These are phyloP conservation scores for Spinus pinus DNA, from an alignment of 2,797 vertebrate species.

Conservation along the genomic window DNA sequence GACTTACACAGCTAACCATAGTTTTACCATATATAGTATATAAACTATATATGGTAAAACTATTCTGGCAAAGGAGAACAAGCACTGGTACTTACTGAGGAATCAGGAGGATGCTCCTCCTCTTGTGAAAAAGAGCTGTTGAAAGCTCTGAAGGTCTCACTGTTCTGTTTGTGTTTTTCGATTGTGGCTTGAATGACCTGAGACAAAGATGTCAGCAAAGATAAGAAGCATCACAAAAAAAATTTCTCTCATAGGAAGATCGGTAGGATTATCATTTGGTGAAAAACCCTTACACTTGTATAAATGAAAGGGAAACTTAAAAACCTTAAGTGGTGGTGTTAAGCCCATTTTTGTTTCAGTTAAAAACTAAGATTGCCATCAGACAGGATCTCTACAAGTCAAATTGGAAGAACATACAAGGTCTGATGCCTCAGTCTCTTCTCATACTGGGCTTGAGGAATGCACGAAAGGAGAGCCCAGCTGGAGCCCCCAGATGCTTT, in stretches of 20 bases:
- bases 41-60: not conserved
- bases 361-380: not conserved
- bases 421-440: not conserved
- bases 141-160: slow-evolving; percentile 93
- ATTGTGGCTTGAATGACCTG: slow-evolving; percentile 92
- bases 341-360: not conserved
- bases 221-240: not conserved
- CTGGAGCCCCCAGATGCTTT: fast-evolving
- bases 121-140: slow-evolving; percentile 87
- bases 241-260: not conserved
- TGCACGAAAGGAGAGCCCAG: not conserved
- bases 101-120: slow-evolving; percentile 85
- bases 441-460: not conserved
- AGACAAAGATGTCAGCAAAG: not conserved
- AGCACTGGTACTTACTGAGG: slow-evolving; percentile 78
- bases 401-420: not conserved
- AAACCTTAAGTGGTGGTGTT: not conserved
- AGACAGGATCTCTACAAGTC: not conserved
- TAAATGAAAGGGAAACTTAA: not conserved
- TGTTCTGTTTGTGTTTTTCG: slow-evolving; percentile 96
- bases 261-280: not conserved
- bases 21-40: too few relatives aligned
- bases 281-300: not conserved
- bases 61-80: not conserved
- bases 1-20: too few relatives aligned